Percentiles rank a stretch among this genome's conserved stretches.
phyloP scores from a whole-genome alignment of 2,888 invertebrate species.

The Pogonocherus hispidulus region DNA sequence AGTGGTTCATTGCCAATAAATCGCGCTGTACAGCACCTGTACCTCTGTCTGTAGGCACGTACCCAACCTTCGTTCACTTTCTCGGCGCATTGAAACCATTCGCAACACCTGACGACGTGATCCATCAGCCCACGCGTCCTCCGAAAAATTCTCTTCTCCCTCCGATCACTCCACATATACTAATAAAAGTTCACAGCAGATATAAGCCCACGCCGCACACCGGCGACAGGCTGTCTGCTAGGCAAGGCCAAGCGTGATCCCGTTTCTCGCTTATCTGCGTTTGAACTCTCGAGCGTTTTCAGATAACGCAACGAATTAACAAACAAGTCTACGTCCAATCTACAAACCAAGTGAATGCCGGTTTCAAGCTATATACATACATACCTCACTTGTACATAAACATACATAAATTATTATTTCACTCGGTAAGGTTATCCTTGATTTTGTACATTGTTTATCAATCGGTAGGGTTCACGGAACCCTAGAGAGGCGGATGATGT shows the following conservation, averaged over 20 bases:
- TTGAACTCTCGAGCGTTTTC: conserved; percentile 24
- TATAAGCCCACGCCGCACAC: conserved; percentile 20
- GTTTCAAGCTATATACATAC: background rate
- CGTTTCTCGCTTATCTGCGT: conserved; percentile 27
- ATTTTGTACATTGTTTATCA: too few species aligned
- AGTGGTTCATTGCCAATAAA: too few species aligned
- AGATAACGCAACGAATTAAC: background rate
- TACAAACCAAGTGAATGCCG: background rate
- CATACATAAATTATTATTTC: background rate
- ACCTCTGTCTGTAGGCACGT: background rate
- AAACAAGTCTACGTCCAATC: background rate
- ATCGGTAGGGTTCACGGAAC: too few species aligned
- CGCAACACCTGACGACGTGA: background rate
- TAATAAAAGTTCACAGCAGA: conserved; percentile 19
- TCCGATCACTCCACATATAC: background rate
- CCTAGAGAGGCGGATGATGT: too few species aligned
- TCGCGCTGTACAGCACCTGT: too few species aligned
- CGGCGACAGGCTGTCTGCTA: conserved; percentile 58
- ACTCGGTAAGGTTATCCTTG: too few species aligned
- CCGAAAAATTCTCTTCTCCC: conserved; percentile 2
- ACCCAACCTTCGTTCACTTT: background rate
- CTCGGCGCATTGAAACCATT: background rate
- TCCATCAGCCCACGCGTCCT: background rate
- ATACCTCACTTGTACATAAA: background rate
- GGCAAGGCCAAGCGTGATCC: conserved; percentile 50